phyloP scores from a whole-genome alignment of 2,113 vertebrate species.

The Cranoglanis bouderius region DNA sequence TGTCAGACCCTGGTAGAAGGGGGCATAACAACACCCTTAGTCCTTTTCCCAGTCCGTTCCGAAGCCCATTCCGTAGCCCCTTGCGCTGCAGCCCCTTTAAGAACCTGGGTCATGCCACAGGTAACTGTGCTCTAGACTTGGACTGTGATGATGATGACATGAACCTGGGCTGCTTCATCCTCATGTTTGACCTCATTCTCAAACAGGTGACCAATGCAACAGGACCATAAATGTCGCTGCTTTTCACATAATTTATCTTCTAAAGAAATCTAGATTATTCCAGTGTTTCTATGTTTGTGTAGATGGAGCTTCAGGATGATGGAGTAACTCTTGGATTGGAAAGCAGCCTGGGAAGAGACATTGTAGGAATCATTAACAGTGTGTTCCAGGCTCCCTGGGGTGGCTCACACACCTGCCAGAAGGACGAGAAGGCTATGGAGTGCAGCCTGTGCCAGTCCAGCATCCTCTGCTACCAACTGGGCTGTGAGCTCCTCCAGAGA shows the following conservation, averaged over 20 bases:
- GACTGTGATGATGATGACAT: constrained; percentile 97
- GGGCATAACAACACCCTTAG: constrained; percentile 89
- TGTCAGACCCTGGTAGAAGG: constrained; percentile 91
- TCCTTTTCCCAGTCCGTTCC: constrained; percentile 95
- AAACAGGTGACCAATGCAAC: constrained; percentile 83
- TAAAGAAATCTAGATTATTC: background rate
- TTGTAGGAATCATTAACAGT: constrained; percentile 97
- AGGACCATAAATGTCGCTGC: background rate
- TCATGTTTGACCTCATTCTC: constrained; percentile 98
- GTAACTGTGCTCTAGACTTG: constrained; percentile 87
- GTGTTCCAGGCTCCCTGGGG: constrained; percentile 99
- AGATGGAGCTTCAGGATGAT: constrained; percentile 99
- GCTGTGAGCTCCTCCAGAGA: constrained; percentile 92
- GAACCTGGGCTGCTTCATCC: constrained; percentile 98
- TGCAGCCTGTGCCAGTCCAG: constrained; percentile 97
- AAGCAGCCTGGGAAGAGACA: constrained; percentile 90
- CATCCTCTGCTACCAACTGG: constrained; percentile 97
- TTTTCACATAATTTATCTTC: background rate
- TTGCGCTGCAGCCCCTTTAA: constrained; percentile 90
- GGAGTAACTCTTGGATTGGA: constrained; percentile 93
- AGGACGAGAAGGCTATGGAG: constrained; percentile 90
- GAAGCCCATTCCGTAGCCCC: constrained; percentile 93
- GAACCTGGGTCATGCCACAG: constrained; percentile 86
- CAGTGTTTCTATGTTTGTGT: constrained; percentile 49
- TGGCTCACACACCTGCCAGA: constrained; percentile 95